These are phyloP conservation scores for Agrotis puta DNA, from an alignment of 2,888 invertebrate species.

Conservation along the genomic window DNA sequence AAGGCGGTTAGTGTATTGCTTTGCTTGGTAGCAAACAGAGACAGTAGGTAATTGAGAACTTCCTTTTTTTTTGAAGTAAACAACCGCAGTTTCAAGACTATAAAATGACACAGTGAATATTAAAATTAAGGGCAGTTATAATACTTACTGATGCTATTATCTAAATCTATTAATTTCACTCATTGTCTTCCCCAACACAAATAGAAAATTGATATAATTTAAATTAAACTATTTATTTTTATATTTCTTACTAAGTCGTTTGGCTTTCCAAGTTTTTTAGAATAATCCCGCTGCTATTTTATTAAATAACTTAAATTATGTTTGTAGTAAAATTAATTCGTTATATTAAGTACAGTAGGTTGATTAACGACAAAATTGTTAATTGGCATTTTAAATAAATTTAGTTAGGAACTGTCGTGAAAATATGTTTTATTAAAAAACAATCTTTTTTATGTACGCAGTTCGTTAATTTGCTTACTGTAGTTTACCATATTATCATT, in stretches of 20 bases:
- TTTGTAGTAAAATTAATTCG: background rate
- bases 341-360: background rate
- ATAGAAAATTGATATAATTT: background rate
- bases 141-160: background rate
- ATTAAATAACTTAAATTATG: background rate
- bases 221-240: background rate
- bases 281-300: slow-evolving; percentile 5
- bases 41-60: background rate
- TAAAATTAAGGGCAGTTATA: background rate
- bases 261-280: slow-evolving; percentile 32
- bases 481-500: background rate
- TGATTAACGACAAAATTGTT: slow-evolving; percentile 7
- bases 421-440: background rate
- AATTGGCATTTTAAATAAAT: too few species aligned
- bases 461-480: slow-evolving; percentile 23
- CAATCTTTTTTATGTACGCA: background rate
- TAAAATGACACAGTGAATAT: background rate
- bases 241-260: slow-evolving; percentile 51
- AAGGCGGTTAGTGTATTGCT: too few species aligned
- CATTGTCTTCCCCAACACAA: slow-evolving; percentile 28
- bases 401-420: background rate
- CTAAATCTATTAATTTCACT: slow-evolving; percentile 43
- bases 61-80: too few species aligned
- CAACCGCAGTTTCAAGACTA: background rate
- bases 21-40: too few species aligned